Conservation (phyloP, 2,888 invertebrate species). For the Ectobius pallidus region DNA sequence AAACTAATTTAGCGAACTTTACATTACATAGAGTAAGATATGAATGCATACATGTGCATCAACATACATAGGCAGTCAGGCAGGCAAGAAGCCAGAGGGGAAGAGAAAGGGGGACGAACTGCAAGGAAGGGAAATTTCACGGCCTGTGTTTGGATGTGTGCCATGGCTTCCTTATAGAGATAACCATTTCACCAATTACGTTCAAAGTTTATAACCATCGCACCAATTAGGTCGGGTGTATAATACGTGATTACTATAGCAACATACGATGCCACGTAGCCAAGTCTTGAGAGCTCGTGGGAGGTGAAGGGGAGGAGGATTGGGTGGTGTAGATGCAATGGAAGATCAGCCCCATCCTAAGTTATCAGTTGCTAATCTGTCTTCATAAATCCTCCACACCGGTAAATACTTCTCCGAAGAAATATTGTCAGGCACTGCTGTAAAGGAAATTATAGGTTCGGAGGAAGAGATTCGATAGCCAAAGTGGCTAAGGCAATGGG, state of each 20-base stretch:
- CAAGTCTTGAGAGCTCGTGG: neutral
- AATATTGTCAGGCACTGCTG: neutral
- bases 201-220: conserved; percentile 29
- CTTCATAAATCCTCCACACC: neutral
- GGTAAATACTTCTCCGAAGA: neutral
- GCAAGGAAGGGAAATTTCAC: conserved; percentile 23
- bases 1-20: too few species aligned
- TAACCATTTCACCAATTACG: conserved; percentile 25
- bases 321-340: neutral
- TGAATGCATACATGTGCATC: conserved; percentile 15
- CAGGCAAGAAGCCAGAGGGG: neutral
- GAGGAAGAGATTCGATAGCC: neutral
- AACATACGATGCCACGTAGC: neutral
- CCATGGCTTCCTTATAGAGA: conserved; percentile 10
- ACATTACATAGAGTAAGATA: conserved; percentile 2
- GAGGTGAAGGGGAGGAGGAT: too few species aligned
- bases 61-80: neutral
- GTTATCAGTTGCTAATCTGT: conserved; percentile 5
- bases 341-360: neutral
- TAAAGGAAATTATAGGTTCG: neutral
- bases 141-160: conserved; percentile 21
- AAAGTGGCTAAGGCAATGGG: neutral
- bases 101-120: neutral
- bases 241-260: conserved; percentile 10
- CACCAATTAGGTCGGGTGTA: conserved; percentile 14